A percentile compares a stretch with the other conserved stretches of the same genome.
Conservation (phyloP, 2,797 vertebrate genomes). For the Mus minutoides region DNA sequence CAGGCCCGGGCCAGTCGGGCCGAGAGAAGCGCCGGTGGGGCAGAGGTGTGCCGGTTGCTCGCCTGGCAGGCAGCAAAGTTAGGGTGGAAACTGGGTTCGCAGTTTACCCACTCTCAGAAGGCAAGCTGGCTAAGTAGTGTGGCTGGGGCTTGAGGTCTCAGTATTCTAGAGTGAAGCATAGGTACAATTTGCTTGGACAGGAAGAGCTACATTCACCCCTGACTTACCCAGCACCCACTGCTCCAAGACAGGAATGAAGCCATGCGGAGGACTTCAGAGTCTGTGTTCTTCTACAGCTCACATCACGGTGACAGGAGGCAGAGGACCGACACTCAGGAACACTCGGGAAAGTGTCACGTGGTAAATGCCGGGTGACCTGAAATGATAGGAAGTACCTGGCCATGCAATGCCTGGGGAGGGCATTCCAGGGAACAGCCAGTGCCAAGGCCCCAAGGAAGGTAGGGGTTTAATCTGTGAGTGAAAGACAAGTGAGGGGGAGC, state of each 20-base stretch:
- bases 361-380: not conserved
- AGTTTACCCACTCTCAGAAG: not conserved
- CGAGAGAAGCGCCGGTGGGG: not conserved
- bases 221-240: not conserved
- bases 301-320: rapidly evolving
- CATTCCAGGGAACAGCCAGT: not conserved
- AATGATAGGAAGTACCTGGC: not conserved
- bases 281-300: not conserved
- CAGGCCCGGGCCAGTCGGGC: not conserved
- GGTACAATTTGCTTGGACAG: not conserved
- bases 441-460: not conserved
- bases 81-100: not conserved
- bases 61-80: not conserved
- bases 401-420: not conserved
- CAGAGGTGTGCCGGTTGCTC: not conserved
- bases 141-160: not conserved
- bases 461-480: not conserved
- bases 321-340: not conserved
- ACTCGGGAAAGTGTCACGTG: not conserved
- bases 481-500: not conserved
- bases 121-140: not conserved
- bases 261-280: not conserved
- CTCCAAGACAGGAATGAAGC: not conserved
- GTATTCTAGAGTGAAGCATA: not conserved
- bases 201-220: not conserved